Conservation (phyloP, 1,140 invertebrate genomes). For the Drosophila sulfurigaster region DNA sequence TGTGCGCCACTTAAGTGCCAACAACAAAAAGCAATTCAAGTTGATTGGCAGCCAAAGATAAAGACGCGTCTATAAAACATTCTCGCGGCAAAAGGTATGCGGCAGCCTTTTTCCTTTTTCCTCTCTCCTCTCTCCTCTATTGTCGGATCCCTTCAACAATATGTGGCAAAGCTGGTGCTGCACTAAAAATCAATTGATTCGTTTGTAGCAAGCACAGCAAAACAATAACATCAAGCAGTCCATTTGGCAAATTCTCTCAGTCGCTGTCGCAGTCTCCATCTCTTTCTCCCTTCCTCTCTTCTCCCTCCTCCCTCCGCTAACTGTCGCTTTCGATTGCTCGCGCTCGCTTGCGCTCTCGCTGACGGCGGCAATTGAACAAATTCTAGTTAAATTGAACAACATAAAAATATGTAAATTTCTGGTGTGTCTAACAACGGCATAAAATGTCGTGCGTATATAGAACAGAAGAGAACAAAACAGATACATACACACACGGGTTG, state of each 20-base stretch:
- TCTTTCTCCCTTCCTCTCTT: background rate
- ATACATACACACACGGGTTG: background rate
- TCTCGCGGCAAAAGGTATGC: conserved; percentile 49
- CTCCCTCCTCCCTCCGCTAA: no score
- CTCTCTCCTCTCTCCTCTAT: background rate
- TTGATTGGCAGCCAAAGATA: conserved; percentile 63
- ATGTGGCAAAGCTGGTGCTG: conserved; percentile 21
- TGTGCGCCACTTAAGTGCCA: conserved; percentile 44
- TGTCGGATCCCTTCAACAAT: conserved; percentile 6
- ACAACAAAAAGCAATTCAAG: conserved; percentile 51
- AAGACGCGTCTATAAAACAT: conserved; percentile 33
- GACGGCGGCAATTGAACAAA: conserved; percentile 38
- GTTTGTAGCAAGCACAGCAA: conserved; percentile 1
- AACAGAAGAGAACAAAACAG: conserved; percentile 11
- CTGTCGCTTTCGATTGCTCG: background rate
- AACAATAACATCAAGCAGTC: conserved; percentile 29
- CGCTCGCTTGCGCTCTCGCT: background rate
- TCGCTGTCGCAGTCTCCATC: background rate
- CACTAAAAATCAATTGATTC: conserved; percentile 49
- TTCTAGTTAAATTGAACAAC: conserved; percentile 55
- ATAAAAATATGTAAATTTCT: conserved; percentile 70
- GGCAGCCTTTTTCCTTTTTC: background rate
- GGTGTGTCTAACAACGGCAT: conserved; percentile 30
- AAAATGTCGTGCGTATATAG: conserved; percentile 26
- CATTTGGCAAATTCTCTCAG: conserved; percentile 6